phyloP scores from a whole-genome alignment of 35 echinoderm and acorn worm genomes.

The Heliocidaris tuberculata region DNA sequence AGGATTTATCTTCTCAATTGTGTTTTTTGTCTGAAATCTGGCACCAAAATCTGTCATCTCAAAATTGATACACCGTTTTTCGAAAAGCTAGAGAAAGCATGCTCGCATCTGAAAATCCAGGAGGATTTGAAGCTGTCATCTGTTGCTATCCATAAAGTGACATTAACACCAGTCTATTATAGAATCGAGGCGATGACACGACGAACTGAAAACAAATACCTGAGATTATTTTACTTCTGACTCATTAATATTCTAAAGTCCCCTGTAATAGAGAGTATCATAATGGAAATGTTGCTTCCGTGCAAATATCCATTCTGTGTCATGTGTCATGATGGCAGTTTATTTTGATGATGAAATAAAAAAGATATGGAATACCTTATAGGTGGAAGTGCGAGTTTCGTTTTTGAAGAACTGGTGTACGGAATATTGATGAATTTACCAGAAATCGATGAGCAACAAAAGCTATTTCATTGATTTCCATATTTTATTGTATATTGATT shows the following conservation, averaged over 20 bases:
- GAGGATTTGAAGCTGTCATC: too few relatives aligned
- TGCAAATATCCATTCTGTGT: background rate
- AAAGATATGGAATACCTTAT: background rate
- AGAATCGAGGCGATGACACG: background rate
- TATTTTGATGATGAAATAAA: background rate
- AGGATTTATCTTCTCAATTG: too few relatives aligned
- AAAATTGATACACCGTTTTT: too few relatives aligned
- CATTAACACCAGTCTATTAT: background rate
- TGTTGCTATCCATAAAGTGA: background rate
- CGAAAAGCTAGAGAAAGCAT: too few relatives aligned
- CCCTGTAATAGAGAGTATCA: background rate
- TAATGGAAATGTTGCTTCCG: background rate
- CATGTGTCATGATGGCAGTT: background rate
- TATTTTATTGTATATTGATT: too few relatives aligned
- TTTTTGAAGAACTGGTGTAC: background rate
- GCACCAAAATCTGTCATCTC: too few relatives aligned
- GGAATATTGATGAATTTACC: background rate
- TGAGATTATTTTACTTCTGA: background rate
- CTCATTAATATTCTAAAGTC: background rate
- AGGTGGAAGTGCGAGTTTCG: background rate
- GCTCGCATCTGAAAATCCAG: too few relatives aligned
- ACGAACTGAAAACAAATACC: background rate
- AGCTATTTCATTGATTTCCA: too few relatives aligned
- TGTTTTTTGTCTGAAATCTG: too few relatives aligned
- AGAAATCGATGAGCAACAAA: background rate